These are phyloP conservation scores for Gymnoscelis rufifasciata DNA, from an alignment of 2,888 invertebrate species.

Conservation along the genomic window DNA sequence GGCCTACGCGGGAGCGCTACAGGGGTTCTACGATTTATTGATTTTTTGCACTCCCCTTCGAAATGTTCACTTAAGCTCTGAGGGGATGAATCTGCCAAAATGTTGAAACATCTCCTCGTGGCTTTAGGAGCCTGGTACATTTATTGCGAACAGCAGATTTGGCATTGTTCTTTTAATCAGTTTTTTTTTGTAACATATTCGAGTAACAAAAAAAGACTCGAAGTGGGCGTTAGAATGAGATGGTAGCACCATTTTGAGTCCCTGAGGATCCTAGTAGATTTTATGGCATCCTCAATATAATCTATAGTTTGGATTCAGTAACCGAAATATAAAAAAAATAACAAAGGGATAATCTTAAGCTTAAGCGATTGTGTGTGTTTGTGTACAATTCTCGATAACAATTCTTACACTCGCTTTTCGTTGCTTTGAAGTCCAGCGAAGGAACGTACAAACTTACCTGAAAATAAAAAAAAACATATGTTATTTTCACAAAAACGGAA, in stretches of 20 bases:
- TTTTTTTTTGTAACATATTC: too few relatives aligned
- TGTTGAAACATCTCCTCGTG: conserved; percentile 1
- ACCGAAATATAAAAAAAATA: too few relatives aligned
- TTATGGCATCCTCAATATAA: conserved; percentile 61
- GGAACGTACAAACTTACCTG: conserved; percentile 51
- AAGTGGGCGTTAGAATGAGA: too few relatives aligned
- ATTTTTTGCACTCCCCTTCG: conserved; percentile 1
- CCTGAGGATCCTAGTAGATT: conserved; percentile 40
- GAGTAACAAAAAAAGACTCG: too few relatives aligned
- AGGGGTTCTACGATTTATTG: conserved; percentile 1
- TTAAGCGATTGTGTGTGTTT: too few relatives aligned
- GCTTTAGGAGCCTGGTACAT: conserved; percentile 7
- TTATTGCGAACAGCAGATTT: conserved; percentile 2
- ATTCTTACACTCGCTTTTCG: neutral
- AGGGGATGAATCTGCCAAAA: neutral
- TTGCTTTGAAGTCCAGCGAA: neutral
- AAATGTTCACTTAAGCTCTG: neutral
- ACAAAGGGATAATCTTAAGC: too few relatives aligned
- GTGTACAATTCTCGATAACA: too few relatives aligned
- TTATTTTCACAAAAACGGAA: neutral
- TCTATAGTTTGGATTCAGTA: conserved; percentile 14
- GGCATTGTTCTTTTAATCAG: neutral
- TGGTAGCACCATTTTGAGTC: too few relatives aligned
- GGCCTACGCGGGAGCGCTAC: neutral
- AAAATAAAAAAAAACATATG: conserved; percentile 24